Conservation (phyloP, 2,888 invertebrate species). For the Melanchra persicariae region DNA sequence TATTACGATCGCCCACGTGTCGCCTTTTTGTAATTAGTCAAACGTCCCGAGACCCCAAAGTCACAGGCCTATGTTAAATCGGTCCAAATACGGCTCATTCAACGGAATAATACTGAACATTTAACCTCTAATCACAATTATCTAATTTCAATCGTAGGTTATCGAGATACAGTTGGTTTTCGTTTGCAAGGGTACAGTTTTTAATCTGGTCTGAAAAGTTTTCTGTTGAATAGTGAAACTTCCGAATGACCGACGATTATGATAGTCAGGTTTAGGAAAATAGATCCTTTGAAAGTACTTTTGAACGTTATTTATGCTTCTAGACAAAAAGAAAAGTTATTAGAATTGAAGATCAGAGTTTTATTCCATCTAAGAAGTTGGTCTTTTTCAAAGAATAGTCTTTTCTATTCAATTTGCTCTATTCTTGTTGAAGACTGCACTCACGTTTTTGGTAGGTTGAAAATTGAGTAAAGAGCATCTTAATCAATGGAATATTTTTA, state of each 20-base stretch:
- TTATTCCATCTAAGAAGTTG: too few species aligned
- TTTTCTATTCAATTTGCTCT: too few species aligned
- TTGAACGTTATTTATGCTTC: not conserved
- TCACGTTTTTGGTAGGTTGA: too few species aligned
- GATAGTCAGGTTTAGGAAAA: slow-evolving; percentile 20
- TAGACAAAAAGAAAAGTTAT: not conserved
- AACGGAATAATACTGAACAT: slow-evolving; percentile 35
- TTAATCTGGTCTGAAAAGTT: slow-evolving; percentile 29
- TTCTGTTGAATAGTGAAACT: slow-evolving; percentile 28
- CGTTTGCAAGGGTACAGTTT: not conserved
- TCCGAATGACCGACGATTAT: slow-evolving; percentile 3
- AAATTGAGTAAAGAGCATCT: too few species aligned
- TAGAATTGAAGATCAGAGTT: not conserved
- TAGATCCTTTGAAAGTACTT: not conserved
- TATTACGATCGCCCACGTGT: slow-evolving; percentile 55
- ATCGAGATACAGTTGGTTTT: slow-evolving; percentile 13
- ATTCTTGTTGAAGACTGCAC: too few species aligned
- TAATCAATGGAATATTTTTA: too few species aligned
- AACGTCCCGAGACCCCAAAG: slow-evolving; percentile 51
- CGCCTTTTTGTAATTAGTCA: slow-evolving; percentile 61
- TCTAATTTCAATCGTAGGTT: slow-evolving; percentile 11
- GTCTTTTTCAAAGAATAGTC: too few species aligned
- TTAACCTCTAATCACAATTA: not conserved
- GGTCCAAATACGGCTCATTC: slow-evolving; percentile 38
- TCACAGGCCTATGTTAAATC: slow-evolving; percentile 50